A percentile compares a stretch with the other conserved stretches of the same genome.
These are phyloP conservation scores for Anastatus disparis DNA, from an alignment of 1,140 invertebrate species.

Conservation along the genomic window DNA sequence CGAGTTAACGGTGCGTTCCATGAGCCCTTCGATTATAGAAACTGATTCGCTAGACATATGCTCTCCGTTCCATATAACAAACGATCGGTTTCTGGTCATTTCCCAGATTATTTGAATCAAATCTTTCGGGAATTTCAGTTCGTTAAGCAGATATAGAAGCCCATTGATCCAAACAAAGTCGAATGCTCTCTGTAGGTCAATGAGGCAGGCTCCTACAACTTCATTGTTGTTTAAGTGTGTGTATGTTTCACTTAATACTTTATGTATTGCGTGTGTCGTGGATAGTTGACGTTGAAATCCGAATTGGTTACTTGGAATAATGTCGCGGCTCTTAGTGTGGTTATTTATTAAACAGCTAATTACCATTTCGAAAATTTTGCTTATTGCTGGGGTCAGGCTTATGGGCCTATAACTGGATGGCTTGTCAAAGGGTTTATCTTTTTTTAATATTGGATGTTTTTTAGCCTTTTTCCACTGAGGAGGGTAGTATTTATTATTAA, in stretches of 20 bases:
- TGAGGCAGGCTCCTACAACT: constrained; percentile 45
- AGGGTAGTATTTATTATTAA: not conserved
- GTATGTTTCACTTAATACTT: constrained; percentile 30
- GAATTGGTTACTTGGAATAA: constrained; percentile 45
- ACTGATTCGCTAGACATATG: not conserved
- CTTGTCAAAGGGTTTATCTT: not conserved
- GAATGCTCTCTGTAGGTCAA: constrained; percentile 53
- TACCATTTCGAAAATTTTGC: constrained; percentile 45
- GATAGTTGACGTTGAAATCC: constrained; percentile 38
- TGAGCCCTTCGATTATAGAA: constrained; percentile 1
- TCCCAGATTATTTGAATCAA: constrained; percentile 39
- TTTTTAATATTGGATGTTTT: constrained; percentile 1
- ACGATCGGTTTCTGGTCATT: constrained; percentile 28
- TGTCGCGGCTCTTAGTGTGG: constrained; percentile 35
- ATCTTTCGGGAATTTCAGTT: constrained; percentile 32
- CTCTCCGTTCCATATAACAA: not conserved
- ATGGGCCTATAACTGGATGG: constrained; percentile 20
- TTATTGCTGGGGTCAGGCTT: constrained; percentile 34
- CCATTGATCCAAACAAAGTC: constrained; percentile 46
- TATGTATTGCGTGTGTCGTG: constrained; percentile 38
- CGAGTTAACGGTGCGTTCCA: constrained; percentile 19
- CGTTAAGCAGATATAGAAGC: constrained; percentile 42
- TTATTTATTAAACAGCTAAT: constrained; percentile 37
- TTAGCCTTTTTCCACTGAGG: not conserved
- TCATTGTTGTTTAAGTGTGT: constrained; percentile 41